These are phyloP conservation scores for Larimichthys crocea DNA, from an alignment of 2,113 vertebrate genomes.

Conservation along the genomic window DNA sequence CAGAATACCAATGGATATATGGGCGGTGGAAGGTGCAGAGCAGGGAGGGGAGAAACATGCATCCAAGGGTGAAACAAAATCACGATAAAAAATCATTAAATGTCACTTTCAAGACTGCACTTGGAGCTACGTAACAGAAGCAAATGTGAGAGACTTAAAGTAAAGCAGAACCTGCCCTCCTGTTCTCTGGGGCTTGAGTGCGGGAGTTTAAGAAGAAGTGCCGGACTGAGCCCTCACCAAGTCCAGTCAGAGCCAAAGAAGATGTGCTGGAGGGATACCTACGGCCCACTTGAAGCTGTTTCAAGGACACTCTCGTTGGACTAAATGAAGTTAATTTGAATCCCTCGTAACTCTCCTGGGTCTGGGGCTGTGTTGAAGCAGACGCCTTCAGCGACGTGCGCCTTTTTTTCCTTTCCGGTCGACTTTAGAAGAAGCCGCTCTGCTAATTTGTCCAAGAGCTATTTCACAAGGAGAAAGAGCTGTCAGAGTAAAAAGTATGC, in stretches of 20 bases:
- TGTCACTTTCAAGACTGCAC: slow-evolving; percentile 19
- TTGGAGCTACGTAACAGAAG: slow-evolving; percentile 22
- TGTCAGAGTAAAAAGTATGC: slow-evolving; percentile 74
- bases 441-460: slow-evolving; percentile 83
- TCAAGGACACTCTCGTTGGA: slow-evolving; percentile 84
- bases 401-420: slow-evolving; percentile 45
- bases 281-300: slow-evolving; percentile 78
- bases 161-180: slow-evolving; percentile 17
- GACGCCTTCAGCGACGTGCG: slow-evolving; percentile 74
- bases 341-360: slow-evolving; percentile 80
- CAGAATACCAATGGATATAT: slow-evolving; percentile 26
- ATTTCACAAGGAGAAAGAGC: slow-evolving; percentile 78
- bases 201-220: slow-evolving; percentile 48
- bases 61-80: slow-evolving; percentile 24
- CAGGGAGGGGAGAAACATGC: not conserved
- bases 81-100: slow-evolving; percentile 22
- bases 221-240: slow-evolving; percentile 54
- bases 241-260: slow-evolving; percentile 66
- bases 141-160: slow-evolving; percentile 27
- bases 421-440: slow-evolving; percentile 75
- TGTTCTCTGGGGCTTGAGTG: slow-evolving; percentile 41
- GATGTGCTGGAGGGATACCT: slow-evolving; percentile 76
- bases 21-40: not conserved
- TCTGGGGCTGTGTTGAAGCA: slow-evolving; percentile 67
- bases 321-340: slow-evolving; percentile 87